Base-by-base conservation (phyloP, 2,888 invertebrate species). In the Adelphocoris suturalis region DNA sequence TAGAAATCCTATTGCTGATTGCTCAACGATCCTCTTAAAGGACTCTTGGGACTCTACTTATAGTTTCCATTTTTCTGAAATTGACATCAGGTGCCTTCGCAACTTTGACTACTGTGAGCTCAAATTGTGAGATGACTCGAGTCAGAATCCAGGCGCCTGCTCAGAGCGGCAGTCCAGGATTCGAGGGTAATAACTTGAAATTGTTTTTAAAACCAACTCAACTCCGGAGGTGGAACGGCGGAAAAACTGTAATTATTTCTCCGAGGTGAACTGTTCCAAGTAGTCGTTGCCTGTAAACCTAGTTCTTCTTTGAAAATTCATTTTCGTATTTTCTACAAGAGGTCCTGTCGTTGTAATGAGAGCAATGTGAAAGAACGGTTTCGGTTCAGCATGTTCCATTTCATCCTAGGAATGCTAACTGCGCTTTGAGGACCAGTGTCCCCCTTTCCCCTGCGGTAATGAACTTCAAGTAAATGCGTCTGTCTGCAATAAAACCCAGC, bases 271-370 rank as follows among this genome's bases (percentile, higher is more conserved):
- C 19, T 23, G 68, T 23, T 19, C 27, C 27, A 16, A 5, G 57
- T 57, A 12, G 12, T 11, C 2, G 23, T 23, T 7, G 68, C 23
- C 19, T n/a, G 9, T 61, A 19, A 61, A 19, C 61, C 61, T 16
- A 61, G 61, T 19, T 61, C 61, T 61, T 52, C 52, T 16, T 61
- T 61, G n/a, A 61, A 61, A 61, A 61, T 61, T 61, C 61, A 61
- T n/a, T 16, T 61, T 61, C 61, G 61, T 61, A 61, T 61, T 61
- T 61, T n/a, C 19, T 61, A 14, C 13, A 61, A 19, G 61, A n/a
- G 19, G 16, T 61, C n/a, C 19, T 19, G 19, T 9, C 9, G 61
- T 19, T 19, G 19, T 52, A 61, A 61, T 61, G 52, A 52, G 52
- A 52, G 52, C 52, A 14, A 52, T 19, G 61, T 4, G 61, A 19